Evolutionary conservation across 2,888 invertebrate genomes (phyloP).

Genomic region (Aradus depressus): DNA sequence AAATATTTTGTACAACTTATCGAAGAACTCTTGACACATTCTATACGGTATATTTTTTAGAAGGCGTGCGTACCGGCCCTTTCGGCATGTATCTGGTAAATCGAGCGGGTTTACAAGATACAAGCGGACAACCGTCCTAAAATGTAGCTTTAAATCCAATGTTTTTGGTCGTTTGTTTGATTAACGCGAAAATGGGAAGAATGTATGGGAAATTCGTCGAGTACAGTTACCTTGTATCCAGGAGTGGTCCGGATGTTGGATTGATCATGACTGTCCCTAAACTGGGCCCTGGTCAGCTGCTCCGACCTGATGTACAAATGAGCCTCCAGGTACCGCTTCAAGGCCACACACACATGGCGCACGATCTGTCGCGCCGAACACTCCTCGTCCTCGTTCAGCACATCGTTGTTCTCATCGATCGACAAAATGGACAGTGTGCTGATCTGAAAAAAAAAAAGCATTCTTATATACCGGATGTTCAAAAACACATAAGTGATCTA

Average conservation of each 20-base stretch:
- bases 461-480: no score
- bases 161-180: no score
- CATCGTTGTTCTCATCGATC: constrained; percentile 49
- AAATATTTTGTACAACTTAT: no score
- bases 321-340: constrained; percentile 83
- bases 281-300: constrained; percentile 44
- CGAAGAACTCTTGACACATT: no score
- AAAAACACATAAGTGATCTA: no score
- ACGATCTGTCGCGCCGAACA: constrained; percentile 84
- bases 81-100: no score
- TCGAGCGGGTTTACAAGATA: no score
- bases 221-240: constrained; percentile 38
- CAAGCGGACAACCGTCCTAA: no score
- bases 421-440: constrained; percentile 76
- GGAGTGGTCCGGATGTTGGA: constrained; percentile 32
- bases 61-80: no score
- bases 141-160: no score
- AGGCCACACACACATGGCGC: constrained; percentile 77
- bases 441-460: constrained; percentile 43
- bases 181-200: neutral
- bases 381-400: constrained; percentile 71
- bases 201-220: neutral
- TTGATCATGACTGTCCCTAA: constrained; percentile 25
- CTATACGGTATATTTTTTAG: no score
- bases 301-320: constrained; percentile 74